Evolutionary conservation across 2,797 vertebrate genomes (phyloP).

Genomic region (Phoeniculus purpureus): DNA sequence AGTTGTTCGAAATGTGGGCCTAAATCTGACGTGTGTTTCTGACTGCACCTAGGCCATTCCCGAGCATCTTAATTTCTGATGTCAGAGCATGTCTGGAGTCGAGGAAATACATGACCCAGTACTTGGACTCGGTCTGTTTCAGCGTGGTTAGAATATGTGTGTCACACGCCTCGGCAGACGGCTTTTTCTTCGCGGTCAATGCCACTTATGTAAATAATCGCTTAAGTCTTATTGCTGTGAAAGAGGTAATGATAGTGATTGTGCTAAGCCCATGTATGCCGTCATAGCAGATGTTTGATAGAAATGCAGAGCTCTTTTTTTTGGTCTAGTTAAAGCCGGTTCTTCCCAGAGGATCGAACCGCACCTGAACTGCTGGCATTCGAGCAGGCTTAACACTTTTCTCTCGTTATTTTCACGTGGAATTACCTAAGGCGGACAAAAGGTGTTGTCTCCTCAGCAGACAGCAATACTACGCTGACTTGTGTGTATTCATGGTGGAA

Average conservation of each 20-base stretch:
- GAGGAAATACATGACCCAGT: background rate
- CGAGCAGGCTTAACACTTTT: background rate
- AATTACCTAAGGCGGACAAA: background rate
- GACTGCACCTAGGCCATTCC: background rate
- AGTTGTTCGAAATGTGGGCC: background rate
- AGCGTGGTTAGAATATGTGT: background rate
- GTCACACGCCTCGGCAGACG: background rate
- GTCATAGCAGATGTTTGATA: background rate
- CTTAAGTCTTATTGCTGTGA: background rate
- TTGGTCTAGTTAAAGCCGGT: background rate
- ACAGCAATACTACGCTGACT: background rate
- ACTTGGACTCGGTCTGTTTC: background rate
- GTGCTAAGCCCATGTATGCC: background rate
- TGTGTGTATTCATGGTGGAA: background rate
- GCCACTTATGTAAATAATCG: background rate
- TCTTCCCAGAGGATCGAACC: background rate
- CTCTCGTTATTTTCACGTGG: background rate
- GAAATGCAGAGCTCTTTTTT: background rate
- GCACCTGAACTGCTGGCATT: background rate
- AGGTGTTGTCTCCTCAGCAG: background rate
- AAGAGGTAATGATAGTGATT: background rate
- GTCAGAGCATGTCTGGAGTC: background rate
- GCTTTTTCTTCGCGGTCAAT: background rate
- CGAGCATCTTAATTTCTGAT: background rate
- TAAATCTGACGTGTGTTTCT: background rate